Conservation (phyloP, 2,113 vertebrate genomes). For the Chrysochloris asiatica region DNA sequence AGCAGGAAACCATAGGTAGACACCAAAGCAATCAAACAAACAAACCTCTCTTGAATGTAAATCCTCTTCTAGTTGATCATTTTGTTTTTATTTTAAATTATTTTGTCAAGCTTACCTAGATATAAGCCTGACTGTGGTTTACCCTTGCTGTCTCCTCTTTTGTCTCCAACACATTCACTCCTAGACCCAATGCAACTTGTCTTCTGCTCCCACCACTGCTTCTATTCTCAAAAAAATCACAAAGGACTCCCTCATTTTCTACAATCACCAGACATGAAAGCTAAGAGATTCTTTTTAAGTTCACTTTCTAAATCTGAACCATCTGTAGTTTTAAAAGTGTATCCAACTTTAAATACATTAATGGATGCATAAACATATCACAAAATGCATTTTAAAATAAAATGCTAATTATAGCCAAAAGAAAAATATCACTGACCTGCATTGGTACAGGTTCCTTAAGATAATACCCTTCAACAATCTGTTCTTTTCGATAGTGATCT, state of each 20-base stretch:
- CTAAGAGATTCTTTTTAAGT: conserved; percentile 40
- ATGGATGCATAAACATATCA: neutral
- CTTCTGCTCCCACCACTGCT: neutral
- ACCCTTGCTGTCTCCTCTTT: neutral
- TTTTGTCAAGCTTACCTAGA: neutral
- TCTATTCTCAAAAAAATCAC: conserved; percentile 45
- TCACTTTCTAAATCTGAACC: conserved; percentile 40
- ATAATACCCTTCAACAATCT: conserved; percentile 98
- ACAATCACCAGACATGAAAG: conserved; percentile 53
- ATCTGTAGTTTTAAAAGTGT: conserved; percentile 24
- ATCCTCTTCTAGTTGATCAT: neutral
- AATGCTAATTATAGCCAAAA: conserved; percentile 33
- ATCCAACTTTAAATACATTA: conserved; percentile 13
- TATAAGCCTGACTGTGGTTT: conserved; percentile 9
- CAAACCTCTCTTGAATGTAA: neutral
- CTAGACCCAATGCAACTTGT: conserved; percentile 12
- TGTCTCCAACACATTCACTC: conserved; percentile 38
- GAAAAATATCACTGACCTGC: conserved; percentile 87
- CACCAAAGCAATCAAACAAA: neutral
- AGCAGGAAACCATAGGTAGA: neutral
- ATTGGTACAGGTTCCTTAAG: conserved; percentile 96
- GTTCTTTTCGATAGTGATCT: conserved; percentile 98
- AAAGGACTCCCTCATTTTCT: conserved; percentile 37
- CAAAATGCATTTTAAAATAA: conserved; percentile 54
- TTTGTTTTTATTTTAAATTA: conserved; percentile 5